phyloP scores from a whole-genome alignment of 2,113 vertebrate species.

The Centropus unirufus region DNA sequence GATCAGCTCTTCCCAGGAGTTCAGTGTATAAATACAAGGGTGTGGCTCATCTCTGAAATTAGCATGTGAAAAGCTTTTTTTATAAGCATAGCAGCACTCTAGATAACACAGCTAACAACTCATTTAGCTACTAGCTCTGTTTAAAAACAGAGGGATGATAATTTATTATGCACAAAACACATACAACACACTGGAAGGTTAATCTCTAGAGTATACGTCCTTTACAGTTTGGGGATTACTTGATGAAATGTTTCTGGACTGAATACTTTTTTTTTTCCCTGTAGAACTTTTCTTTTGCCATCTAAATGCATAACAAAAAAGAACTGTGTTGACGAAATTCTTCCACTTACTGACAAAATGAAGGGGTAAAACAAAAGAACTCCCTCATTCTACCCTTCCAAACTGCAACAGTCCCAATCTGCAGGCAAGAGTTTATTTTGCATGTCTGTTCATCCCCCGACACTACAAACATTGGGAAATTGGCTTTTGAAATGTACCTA shows the following conservation, averaged over 20 bases:
- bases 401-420: not conserved
- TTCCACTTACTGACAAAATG: not conserved
- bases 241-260: not conserved
- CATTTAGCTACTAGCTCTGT: not conserved
- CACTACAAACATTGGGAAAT: not conserved
- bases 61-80: slow-evolving; percentile 55
- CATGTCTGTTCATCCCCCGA: not conserved
- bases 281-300: not conserved
- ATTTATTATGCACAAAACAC: not conserved
- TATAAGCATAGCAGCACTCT: not conserved
- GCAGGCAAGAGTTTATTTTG: not conserved
- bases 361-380: not conserved
- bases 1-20: not conserved
- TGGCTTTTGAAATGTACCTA: not conserved
- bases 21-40: not conserved
- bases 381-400: not conserved
- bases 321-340: not conserved
- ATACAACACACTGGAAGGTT: not conserved
- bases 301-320: not conserved
- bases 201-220: not conserved
- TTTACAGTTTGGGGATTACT: not conserved
- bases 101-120: slow-evolving; percentile 9
- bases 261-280: not conserved
- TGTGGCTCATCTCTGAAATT: slow-evolving; percentile 44
- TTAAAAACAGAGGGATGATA: slow-evolving; percentile 5